Evolutionary conservation across 1,140 invertebrate genomes (phyloP).

Genomic region (Diabrotica undecimpunctata): DNA sequence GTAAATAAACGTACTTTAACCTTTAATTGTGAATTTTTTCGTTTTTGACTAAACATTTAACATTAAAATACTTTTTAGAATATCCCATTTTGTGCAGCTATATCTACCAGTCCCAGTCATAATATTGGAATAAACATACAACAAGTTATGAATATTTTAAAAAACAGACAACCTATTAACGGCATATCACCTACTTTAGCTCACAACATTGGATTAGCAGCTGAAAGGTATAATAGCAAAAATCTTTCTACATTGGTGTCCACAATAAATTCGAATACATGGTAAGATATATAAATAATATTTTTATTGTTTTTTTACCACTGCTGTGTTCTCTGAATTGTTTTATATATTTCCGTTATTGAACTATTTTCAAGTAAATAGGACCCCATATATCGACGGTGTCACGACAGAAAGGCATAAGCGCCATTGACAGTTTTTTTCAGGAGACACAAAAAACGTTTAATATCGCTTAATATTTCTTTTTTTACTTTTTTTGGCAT

Average conservation of each 20-base stretch:
- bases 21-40: no score
- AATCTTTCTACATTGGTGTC: constrained; percentile 39
- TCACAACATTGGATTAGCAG: constrained; percentile 45
- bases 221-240: constrained; percentile 37
- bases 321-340: no score
- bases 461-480: no score
- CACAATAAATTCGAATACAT: constrained; percentile 35
- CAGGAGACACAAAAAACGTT: no score
- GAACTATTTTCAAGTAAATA: no score
- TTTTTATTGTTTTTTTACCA: background rate
- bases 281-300: constrained; percentile 17
- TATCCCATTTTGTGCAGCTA: constrained; percentile 56
- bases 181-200: constrained; percentile 45
- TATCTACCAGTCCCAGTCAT: constrained; percentile 52
- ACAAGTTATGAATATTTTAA: constrained; percentile 54
- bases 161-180: constrained; percentile 46
- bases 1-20: no score
- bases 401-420: no score
- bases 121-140: constrained; percentile 58
- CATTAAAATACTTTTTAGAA: constrained; percentile 43
- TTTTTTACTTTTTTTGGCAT: no score
- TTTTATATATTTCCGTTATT: no score
- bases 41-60: no score
- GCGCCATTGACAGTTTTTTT: no score
- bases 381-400: no score